These are phyloP conservation scores for Amphipyra berbera DNA, from an alignment of 2,888 invertebrate genomes.

Conservation along the genomic window DNA sequence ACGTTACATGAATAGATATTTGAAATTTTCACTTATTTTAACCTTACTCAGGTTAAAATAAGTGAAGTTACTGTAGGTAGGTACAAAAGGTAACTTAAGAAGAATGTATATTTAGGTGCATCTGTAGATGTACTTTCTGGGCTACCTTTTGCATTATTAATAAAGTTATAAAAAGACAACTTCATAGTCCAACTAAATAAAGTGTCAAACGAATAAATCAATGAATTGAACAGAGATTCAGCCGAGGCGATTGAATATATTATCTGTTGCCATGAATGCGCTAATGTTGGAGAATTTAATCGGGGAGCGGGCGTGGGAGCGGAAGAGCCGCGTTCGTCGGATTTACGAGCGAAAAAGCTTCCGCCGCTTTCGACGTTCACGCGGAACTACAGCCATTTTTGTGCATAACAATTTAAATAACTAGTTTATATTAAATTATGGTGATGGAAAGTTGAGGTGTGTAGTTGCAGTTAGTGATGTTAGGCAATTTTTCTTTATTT, in stretches of 20 bases:
- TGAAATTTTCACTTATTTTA: too few species aligned
- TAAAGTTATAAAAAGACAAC: neutral
- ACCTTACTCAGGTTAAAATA: too few species aligned
- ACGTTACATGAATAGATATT: too few species aligned
- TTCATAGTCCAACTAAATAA: slow-evolving; percentile 43
- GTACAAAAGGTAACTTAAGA: too few species aligned
- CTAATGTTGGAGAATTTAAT: slow-evolving; percentile 81
- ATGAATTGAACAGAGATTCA: slow-evolving; percentile 68
- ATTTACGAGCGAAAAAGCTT: slow-evolving; percentile 81
- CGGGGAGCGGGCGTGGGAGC: slow-evolving; percentile 67
- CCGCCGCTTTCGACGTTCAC: slow-evolving; percentile 69
- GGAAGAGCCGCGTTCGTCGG: slow-evolving; percentile 72
- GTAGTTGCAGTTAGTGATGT: neutral
- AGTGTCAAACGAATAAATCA: slow-evolving; percentile 64
- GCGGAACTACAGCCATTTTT: slow-evolving; percentile 64
- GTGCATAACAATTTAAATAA: slow-evolving; percentile 63
- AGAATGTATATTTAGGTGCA: too few species aligned
- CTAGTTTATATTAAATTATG: slow-evolving; percentile 55
- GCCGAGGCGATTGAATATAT: slow-evolving; percentile 74
- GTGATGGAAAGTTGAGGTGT: slow-evolving; percentile 20
- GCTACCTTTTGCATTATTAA: too few species aligned
- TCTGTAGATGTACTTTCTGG: too few species aligned
- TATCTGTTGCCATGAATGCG: slow-evolving; percentile 77
- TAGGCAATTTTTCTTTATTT: slow-evolving; percentile 1
- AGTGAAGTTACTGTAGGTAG: too few species aligned